Evolutionary conservation across 2,888 invertebrate genomes (phyloP), one percentile per base, ranked within the genome.

Genomic region (Sicus ferrugineus): DNA sequence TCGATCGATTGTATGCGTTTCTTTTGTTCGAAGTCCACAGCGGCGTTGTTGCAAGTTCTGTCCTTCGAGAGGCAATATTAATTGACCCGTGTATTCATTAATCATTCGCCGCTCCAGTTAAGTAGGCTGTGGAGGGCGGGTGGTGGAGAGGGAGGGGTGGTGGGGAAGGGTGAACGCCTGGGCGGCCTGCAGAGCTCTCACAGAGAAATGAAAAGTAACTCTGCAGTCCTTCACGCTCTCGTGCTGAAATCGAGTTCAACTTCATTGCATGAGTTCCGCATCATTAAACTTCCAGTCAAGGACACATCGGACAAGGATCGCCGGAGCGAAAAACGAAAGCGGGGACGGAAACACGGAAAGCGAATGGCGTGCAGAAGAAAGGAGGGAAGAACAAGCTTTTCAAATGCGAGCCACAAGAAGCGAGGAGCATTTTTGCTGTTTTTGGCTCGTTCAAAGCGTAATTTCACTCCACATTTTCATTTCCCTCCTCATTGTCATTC

Each of bases 401-500:
- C n/a, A n/a, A n/a, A n/a, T n/a, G n/a, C n/a, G 63, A 14, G 65
- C 26, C 16, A n/a, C 19, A 52, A 11, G 54, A 54, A 65, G 19
- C 21, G 7, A 28, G 67, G 56, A 73, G 73, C 71, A 75, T 75
- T 71, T 23, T 54, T 28, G 14, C 11, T 34, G 19, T 50, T 23
- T 21, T 30, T 58, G 48, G 30, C 46, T 59, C 7, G 56, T 58
- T 58, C 19, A 54, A 31, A 31, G 21, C 38, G 52, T 65, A 65
- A 65, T 23, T 64, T 64, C 38, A 11, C 21, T 38, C 11, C 23
- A 38, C 28, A 38, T 52, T 64, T 63, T 63, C 14, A 26, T 31
- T 50, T 50, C 14, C 11, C 19, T 31, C 21, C n/a, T 50, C 52
- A 76, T 77, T 75, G 77, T 79, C 78, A 75, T 73, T 62, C 68